Evolutionary conservation across 2,888 invertebrate species (phyloP), one percentile per base, ranked within the genome.

Genomic region (Drosophila siamana): DNA sequence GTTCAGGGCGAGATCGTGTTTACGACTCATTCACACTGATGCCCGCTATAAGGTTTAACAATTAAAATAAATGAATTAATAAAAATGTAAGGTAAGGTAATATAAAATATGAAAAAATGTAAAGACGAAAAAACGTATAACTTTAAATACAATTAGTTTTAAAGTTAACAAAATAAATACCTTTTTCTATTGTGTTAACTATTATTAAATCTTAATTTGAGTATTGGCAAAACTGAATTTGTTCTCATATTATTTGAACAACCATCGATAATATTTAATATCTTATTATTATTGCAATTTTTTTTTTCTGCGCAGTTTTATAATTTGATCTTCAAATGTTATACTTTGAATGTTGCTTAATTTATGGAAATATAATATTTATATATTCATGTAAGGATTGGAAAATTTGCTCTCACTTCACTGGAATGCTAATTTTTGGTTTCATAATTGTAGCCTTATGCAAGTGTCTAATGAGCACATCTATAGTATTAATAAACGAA

Each of bases 1-100:
- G 50, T 66, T 61, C 50, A 61, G 30, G 41, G 48, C 13, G 28
- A 43, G 22, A 46, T 55, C 55, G 36, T 24, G 24, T 33, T 43
- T 44, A 26, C 11, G 48, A 30, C 26, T 66, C 55, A 59, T 59
- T 59, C 33, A 44, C 56, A 26, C 6, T 24, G 9, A 15, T 13
- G 1, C 11, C 8, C 3, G 15, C 26, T 6, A 4, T 9, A 15
- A 11, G 11, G 33, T 13, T 22, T 41, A 22, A 15, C 1, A 33
- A 11, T 28, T n/a, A 26, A 43, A 19, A 41, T 19, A 41, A 54
- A 9, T 7, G 2, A 1, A 7, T 11, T 7, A 9, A 19, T 41
- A 16, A 9, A 38, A 38, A 9, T 7, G 6, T 38, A 33, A 5
- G 24, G 6, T 1, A 33, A 33, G 11, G 11, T n/a, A 33, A 33